A percentile compares a stretch with the other conserved stretches of the same genome.
phyloP scores from a whole-genome alignment of 2,888 invertebrate species.

The Exephanes ischioxanthus region DNA sequence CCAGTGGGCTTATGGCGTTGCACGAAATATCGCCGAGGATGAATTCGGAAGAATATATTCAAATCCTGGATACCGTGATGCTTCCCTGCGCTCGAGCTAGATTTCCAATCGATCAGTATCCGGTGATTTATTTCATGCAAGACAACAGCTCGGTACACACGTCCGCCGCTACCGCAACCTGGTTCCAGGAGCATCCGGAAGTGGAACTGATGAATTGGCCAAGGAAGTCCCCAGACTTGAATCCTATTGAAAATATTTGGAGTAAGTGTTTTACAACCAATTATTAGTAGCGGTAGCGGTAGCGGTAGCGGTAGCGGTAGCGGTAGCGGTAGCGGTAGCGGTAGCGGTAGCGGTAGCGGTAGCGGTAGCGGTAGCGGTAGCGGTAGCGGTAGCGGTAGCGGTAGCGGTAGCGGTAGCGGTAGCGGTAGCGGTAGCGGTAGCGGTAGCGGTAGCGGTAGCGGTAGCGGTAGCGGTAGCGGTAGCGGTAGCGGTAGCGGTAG shows the following conservation, averaged over 20 bases:
- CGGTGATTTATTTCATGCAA: slow-evolving; percentile 55
- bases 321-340: too few species aligned
- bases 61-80: slow-evolving; percentile 58
- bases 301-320: too few species aligned
- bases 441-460: too few species aligned
- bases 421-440: too few species aligned
- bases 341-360: too few species aligned
- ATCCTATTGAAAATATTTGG: slow-evolving; percentile 71
- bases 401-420: too few species aligned
- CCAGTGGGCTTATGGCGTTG: slow-evolving; percentile 42
- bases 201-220: slow-evolving; percentile 61
- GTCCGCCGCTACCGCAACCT: slow-evolving; percentile 45
- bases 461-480: too few species aligned
- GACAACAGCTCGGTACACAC: slow-evolving; percentile 68
- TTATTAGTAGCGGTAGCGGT: neutral
- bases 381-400: too few species aligned
- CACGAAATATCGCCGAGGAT: slow-evolving; percentile 26
- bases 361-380: too few species aligned
- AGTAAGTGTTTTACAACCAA: slow-evolving; percentile 36
- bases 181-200: slow-evolving; percentile 65
- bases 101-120: slow-evolving; percentile 46
- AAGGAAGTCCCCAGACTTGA: slow-evolving; percentile 68
- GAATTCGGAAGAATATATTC: slow-evolving; percentile 50
- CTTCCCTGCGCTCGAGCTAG: slow-evolving; percentile 45
- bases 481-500: too few species aligned